Evolutionary conservation across 2,113 vertebrate species (phyloP).

Genomic region (Proteles cristata): DNA sequence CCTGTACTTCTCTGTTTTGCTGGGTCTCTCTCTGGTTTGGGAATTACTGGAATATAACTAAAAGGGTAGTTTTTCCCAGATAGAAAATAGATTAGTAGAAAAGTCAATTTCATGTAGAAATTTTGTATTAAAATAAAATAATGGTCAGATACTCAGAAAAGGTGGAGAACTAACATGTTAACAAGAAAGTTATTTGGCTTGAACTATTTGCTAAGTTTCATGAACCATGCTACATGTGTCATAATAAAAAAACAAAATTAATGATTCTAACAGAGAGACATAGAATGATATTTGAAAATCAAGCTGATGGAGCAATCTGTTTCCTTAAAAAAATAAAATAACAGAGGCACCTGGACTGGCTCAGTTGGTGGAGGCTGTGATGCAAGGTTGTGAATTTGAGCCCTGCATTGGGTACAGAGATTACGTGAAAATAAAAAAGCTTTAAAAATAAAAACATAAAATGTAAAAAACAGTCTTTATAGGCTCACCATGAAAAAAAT

Average conservation of each 20-base stretch:
- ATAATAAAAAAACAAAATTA: background rate
- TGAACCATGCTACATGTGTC: background rate
- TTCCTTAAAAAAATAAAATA: constrained; percentile 1
- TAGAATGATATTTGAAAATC: background rate
- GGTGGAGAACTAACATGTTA: background rate
- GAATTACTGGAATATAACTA: background rate
- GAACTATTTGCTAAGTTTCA: background rate
- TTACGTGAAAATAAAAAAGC: background rate
- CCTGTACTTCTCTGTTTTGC: no score
- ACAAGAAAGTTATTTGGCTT: background rate
- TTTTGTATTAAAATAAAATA: constrained; percentile 24
- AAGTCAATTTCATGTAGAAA: constrained; percentile 33
- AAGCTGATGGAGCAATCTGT: background rate
- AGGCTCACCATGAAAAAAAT: background rate
- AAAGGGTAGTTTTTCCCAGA: background rate
- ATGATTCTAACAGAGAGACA: background rate
- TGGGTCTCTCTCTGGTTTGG: no score
- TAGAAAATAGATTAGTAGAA: constrained; percentile 62
- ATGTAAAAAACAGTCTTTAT: background rate
- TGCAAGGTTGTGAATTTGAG: background rate
- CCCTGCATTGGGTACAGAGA: background rate
- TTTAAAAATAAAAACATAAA: background rate
- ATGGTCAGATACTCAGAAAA: background rate
- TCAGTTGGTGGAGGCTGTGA: background rate
- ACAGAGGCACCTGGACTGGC: background rate